Evolutionary conservation across 2,113 vertebrate species (phyloP), one percentile per base, ranked within the genome.

Genomic region (Scalopus aquaticus): DNA sequence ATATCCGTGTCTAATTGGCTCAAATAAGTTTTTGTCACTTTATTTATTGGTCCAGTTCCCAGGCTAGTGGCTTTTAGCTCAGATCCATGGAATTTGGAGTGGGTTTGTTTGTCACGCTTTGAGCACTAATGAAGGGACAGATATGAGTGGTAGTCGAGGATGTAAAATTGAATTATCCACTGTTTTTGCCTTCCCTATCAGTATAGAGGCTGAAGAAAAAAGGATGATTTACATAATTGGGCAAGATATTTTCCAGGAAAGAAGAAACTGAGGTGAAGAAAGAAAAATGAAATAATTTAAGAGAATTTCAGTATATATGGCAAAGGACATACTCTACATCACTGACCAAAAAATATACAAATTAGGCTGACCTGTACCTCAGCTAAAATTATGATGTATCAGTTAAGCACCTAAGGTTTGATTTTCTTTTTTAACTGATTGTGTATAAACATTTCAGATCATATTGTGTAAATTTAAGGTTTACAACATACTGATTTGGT

Each of bases 1-100:
- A 97, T 97, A 96, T 96, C 94, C 93, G 35, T 91, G 69, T 96
- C 95, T 97, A 97, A 97, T 97, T 95, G 95, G 81, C 88, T 96
- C 92, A 96, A 94, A 96, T 94, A 96, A 96, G 95, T 91, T 96
- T 97, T 94, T 97, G 87, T 90, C 67, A 67, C 76, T 94, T 97
- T 93, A 96, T 97, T 96, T 96, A 83, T 97, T 97, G 97, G 96
- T 92, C 56, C 6, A 72, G 46, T 28, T 97, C 95, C 94, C 88
- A 93, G 95, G 93, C 49, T 88, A 49, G 74, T 95, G 92, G 60
- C 84, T 96, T 96, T 95, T 90, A 64, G 90, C 86, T 96, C 79
- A 84, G 93, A 91, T 93, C 64, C 44, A 30, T 92, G 84, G 73
- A 94, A 85, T 94, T 83, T 72, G 42, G 62, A 94, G 69, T 42